A percentile compares a stretch with the other conserved stretches of the same genome.
phyloP scores from a whole-genome alignment of 2,113 vertebrate genomes.

The Cairina moschata region DNA sequence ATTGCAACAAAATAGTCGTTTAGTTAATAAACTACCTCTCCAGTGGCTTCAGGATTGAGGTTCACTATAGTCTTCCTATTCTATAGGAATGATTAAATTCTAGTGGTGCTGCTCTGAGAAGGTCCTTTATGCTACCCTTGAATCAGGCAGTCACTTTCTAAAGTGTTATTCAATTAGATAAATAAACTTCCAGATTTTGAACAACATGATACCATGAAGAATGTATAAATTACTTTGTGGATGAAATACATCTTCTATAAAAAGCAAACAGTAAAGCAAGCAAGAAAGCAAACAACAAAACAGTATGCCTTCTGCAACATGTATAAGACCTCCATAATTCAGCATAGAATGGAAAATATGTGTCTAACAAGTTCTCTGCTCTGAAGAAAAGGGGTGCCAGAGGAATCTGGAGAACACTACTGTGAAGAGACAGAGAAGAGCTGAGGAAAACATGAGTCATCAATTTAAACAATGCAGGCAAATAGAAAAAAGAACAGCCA shows the following conservation, averaged over 20 bases:
- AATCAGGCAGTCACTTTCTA: not conserved
- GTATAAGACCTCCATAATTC: not conserved
- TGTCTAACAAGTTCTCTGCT: not conserved
- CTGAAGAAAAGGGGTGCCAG: not conserved
- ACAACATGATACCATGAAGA: not conserved
- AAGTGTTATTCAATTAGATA: not conserved
- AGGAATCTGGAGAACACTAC: not conserved
- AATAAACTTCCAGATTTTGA: not conserved
- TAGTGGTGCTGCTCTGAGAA: not conserved
- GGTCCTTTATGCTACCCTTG: not conserved
- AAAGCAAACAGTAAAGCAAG: not conserved
- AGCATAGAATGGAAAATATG: not conserved
- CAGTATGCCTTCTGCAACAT: not conserved
- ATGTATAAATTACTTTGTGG: not conserved
- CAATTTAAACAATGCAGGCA: not conserved
- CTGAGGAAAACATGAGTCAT: not conserved
- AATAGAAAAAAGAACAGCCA: not conserved
- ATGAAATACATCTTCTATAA: not conserved
- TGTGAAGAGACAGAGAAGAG: not conserved
- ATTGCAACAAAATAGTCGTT: not conserved
- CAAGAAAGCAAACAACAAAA: not conserved
- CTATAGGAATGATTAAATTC: not conserved
- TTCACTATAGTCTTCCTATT: not conserved
- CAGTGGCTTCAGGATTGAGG: not conserved
- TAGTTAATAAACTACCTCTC: not conserved